phyloP scores from a whole-genome alignment of 1,140 invertebrate genomes.

The Helicoverpa armigera region DNA sequence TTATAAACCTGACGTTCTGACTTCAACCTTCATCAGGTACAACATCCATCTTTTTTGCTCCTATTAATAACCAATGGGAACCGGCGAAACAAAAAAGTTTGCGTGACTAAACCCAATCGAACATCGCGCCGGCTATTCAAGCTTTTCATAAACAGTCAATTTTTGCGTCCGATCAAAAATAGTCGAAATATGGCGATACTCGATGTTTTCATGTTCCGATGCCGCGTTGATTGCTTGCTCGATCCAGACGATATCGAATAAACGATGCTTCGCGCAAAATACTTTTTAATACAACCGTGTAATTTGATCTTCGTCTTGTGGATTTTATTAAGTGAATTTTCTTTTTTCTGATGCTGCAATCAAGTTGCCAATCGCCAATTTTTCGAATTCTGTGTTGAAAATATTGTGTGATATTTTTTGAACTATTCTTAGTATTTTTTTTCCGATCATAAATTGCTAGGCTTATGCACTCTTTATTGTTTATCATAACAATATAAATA shows the following conservation, averaged over 20 bases:
- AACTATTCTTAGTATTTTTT: neutral
- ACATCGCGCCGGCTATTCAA: slow-evolving; percentile 9
- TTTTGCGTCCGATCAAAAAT: slow-evolving; percentile 17
- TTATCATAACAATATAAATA: no score
- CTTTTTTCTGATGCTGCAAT: neutral
- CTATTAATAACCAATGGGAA: neutral
- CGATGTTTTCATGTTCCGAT: neutral
- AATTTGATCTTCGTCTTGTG: slow-evolving; percentile 33
- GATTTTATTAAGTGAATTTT: slow-evolving; percentile 42
- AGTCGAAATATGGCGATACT: slow-evolving; percentile 4
- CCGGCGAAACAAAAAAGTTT: slow-evolving; percentile 27
- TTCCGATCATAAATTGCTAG: no score
- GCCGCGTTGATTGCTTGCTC: slow-evolving; percentile 28
- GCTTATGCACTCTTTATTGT: no score
- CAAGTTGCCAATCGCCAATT: neutral
- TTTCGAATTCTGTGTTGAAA: neutral
- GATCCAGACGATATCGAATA: slow-evolving; percentile 13
- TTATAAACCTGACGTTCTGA: neutral
- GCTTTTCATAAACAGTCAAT: slow-evolving; percentile 38
- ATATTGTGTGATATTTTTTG: neutral
- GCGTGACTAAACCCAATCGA: slow-evolving; percentile 44
- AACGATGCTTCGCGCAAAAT: slow-evolving; percentile 36
- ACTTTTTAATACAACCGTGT: slow-evolving; percentile 28
- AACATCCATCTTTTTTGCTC: slow-evolving; percentile 19
- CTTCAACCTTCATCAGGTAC: neutral